Base-by-base conservation (phyloP, 2,113 vertebrate genomes). In the Nanger granti region DNA sequence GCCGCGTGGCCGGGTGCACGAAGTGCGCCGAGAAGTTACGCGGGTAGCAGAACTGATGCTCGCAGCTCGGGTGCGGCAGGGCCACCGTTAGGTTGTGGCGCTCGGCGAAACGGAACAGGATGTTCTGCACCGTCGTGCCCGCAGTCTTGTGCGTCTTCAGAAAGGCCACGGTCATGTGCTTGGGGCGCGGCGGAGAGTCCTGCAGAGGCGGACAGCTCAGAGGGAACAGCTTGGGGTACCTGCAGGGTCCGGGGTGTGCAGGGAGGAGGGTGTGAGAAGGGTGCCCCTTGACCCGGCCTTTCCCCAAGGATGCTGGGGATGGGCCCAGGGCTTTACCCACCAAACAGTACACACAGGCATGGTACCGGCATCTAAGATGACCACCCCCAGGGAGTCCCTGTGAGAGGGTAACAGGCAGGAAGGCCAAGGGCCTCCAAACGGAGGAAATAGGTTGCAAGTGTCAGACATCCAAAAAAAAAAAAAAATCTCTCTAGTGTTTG, bases 61-160 rank as follows among this genome's bases (percentile, higher is more conserved):
- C 95, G 66, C 99, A 99, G 37, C 98, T 94, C 5, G 98, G 99
- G 60, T 99, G 97, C 1, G 99, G 99, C 97, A 99, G 85, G 1
- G 99, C 99, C 98, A 99, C 99, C 0, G 99, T 99, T 60, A 99
- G 97, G 97, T 99, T 99, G 98, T 99, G 99, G 93, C 98, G 98
- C 95, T 99, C 99, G 0, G 99, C 99, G 10, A 99, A 99, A 92
- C 99, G 99, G 96, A 99, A 99, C 11, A 99, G 98, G 83, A 99
- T 98, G 98, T 99, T 99, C 98, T 99, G 99, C 98, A 99, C 98
- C 4, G 99, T 99, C 83, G 97, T 99, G 97, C 99, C 99, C 41
- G 99, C 99, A 0, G 99, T 99, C 97, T 99, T 99, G 98, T 99
- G 99, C 15, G 99, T 99, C 98, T 99, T 99, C 55, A 99, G 98